Conservation (phyloP, 2,888 invertebrate species). For the Aleiodes alternator region DNA sequence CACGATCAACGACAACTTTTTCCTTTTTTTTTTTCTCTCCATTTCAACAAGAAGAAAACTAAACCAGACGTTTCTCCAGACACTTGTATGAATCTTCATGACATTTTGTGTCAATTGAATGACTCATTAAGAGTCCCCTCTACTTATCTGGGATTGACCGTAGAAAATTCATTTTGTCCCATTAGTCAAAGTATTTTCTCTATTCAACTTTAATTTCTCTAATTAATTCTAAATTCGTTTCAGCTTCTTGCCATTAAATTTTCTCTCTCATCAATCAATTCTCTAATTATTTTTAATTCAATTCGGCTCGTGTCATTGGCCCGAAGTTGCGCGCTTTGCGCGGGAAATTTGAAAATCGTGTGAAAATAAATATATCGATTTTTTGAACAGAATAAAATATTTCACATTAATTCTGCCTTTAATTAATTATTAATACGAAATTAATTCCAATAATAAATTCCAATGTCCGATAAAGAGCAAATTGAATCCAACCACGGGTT, state of each 20-base stretch:
- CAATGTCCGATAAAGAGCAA: conserved; percentile 19
- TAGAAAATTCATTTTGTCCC: background rate
- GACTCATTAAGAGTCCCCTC: background rate
- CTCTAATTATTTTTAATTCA: no score
- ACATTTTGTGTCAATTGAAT: background rate
- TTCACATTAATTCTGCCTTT: no score
- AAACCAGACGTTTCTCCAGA: conserved; percentile 25
- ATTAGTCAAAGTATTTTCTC: background rate
- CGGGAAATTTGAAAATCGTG: no score
- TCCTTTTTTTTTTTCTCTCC: no score
- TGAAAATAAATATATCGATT: no score
- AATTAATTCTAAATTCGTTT: no score
- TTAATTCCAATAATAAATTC: conserved; percentile 18
- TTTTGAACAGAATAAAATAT: no score
- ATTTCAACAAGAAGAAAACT: background rate
- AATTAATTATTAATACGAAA: background rate
- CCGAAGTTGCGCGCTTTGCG: no score
- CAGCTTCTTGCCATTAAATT: no score
- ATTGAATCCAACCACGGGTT: conserved; percentile 9
- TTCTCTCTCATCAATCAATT: no score
- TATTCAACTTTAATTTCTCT: no score
- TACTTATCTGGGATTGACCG: background rate
- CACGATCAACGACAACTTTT: conserved; percentile 8
- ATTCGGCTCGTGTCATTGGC: no score
- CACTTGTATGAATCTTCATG: conserved; percentile 21